These are phyloP conservation scores for Pelobates fuscus DNA, from an alignment of 2,113 vertebrate species.

Conservation along the genomic window DNA sequence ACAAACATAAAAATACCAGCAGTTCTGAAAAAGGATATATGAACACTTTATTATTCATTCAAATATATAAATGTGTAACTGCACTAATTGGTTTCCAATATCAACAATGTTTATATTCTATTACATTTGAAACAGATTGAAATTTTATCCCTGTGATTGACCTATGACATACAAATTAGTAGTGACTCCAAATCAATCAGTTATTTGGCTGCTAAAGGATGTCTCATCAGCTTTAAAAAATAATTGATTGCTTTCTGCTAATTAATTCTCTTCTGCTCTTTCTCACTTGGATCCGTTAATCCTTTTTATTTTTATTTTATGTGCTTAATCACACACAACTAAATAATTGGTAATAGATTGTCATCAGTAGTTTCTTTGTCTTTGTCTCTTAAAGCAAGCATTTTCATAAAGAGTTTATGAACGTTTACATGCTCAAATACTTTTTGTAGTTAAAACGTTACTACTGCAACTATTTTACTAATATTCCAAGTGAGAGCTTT, in stretches of 20 bases:
- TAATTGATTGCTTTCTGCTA: constrained; percentile 17
- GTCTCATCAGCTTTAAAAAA: constrained; percentile 20
- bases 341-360: background rate
- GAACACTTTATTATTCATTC: no score
- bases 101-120: constrained; percentile 28
- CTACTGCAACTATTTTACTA: no score
- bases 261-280: constrained; percentile 4
- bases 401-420: no score
- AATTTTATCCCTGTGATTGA: constrained; percentile 40
- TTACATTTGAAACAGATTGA: constrained; percentile 34
- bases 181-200: constrained; percentile 16
- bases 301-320: constrained; percentile 8
- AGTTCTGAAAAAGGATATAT: no score
- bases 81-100: constrained; percentile 36
- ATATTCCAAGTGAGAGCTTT: no score
- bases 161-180: constrained; percentile 44
- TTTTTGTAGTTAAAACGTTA: no score
- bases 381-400: background rate
- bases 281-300: constrained; percentile 2
- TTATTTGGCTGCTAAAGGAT: constrained; percentile 9
- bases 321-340: background rate
- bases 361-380: background rate
- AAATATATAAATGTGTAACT: background rate
- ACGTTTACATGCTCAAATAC: no score
- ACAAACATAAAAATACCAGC: no score